Conservation (phyloP, 2,797 vertebrate genomes). For the Hypotaenidia philippensis region DNA sequence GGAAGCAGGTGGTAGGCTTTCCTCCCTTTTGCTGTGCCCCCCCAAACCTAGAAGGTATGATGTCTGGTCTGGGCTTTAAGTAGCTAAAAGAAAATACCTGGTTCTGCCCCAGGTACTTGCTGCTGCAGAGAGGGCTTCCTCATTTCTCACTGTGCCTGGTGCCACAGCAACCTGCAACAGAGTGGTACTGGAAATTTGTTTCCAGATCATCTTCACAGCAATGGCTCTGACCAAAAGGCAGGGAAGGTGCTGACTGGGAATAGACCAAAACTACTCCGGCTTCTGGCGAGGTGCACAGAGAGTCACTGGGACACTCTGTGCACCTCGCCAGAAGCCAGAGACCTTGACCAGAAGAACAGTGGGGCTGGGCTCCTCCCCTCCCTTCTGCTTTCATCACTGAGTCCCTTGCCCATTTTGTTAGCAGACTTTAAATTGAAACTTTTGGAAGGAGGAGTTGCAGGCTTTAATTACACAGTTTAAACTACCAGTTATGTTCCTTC, state of each 20-base stretch:
- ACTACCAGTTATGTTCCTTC: neutral
- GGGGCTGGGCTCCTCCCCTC: neutral
- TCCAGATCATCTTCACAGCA: neutral
- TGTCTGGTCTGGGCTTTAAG: neutral
- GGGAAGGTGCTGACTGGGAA: neutral
- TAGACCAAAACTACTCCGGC: neutral
- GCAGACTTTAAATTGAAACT: neutral
- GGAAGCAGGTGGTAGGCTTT: neutral
- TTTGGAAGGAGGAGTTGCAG: neutral
- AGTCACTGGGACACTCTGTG: rapidly evolving
- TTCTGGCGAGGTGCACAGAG: no score
- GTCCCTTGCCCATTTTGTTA: neutral
- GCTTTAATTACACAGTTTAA: neutral
- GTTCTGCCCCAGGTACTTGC: neutral
- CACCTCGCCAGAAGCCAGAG: neutral
- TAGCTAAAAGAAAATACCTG: rapidly evolving
- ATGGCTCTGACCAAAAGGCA: neutral
- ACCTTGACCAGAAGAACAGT: neutral
- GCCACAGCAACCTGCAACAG: neutral
- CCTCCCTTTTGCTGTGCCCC: neutral
- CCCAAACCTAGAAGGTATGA: neutral
- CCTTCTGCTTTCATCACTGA: neutral
- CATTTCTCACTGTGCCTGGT: neutral
- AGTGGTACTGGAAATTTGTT: neutral
- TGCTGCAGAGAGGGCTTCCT: neutral